These are phyloP conservation scores for Gymnoscopelus braueri DNA, from an alignment of 2,797 vertebrate genomes.

Conservation along the genomic window DNA sequence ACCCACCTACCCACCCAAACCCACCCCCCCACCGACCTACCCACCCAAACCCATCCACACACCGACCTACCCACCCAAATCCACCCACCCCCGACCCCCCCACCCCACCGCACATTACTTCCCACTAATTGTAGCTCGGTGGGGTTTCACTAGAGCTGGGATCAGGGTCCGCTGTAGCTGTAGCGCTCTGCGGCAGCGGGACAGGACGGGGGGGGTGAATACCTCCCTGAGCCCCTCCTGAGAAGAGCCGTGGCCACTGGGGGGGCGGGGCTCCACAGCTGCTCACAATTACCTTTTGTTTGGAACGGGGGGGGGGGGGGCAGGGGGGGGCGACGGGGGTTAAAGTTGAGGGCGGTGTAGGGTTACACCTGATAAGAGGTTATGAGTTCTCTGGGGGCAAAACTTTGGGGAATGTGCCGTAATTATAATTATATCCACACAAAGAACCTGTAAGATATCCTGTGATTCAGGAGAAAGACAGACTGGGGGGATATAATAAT, in stretches of 20 bases:
- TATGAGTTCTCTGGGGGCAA: slow-evolving; percentile 75
- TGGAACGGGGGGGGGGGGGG: slow-evolving; percentile 50
- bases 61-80: no score
- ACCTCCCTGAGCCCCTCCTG: slow-evolving; percentile 55
- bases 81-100: no score
- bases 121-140: slow-evolving; percentile 42
- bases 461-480: slow-evolving; percentile 64
- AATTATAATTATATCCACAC: slow-evolving; percentile 75
- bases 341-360: slow-evolving; percentile 85
- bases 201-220: slow-evolving; percentile 57
- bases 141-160: slow-evolving; percentile 51
- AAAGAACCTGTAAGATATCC: slow-evolving; percentile 81
- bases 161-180: slow-evolving; percentile 49
- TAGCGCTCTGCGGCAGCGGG: no score
- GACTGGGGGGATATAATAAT: background rate
- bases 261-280: slow-evolving; percentile 68
- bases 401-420: slow-evolving; percentile 68
- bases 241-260: slow-evolving; percentile 74
- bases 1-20: no score
- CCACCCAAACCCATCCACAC: no score
- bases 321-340: slow-evolving; percentile 73
- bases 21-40: no score
- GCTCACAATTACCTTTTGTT: slow-evolving; percentile 87
- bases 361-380: slow-evolving; percentile 88
- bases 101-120: slow-evolving; percentile 23